These are phyloP conservation scores for Plestiodon gilberti DNA, from an alignment of 2,113 vertebrate genomes.

Conservation along the genomic window DNA sequence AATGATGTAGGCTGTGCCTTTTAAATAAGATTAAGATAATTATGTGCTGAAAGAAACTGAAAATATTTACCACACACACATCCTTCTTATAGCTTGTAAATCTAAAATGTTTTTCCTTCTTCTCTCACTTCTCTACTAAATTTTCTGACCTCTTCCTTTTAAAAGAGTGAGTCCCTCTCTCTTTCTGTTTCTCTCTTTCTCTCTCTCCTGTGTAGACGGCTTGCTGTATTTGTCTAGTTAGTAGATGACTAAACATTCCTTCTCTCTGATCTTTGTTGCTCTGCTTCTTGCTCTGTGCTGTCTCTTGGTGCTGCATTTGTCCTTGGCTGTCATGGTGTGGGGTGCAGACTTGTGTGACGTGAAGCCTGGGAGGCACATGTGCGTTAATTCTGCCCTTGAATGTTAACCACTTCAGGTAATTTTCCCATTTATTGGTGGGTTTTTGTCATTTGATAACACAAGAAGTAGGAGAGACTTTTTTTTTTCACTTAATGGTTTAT, in stretches of 20 bases:
- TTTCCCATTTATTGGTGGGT: constrained; percentile 72
- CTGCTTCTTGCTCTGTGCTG: constrained; percentile 80
- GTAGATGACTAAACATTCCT: constrained; percentile 77
- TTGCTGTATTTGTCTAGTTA: constrained; percentile 72
- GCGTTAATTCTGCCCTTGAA: constrained; percentile 79
- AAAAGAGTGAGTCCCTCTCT: constrained; percentile 65
- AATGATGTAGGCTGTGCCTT: neutral
- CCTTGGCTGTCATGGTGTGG: constrained; percentile 82
- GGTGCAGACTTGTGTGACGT: constrained; percentile 77
- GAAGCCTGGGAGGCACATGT: constrained; percentile 77
- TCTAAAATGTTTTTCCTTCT: constrained; percentile 32
- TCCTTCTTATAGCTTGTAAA: neutral
- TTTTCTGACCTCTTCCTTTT: constrained; percentile 61
- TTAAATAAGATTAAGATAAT: neutral
- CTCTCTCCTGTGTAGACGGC: constrained; percentile 58
- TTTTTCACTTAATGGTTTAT: constrained; percentile 6
- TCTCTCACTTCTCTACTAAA: constrained; percentile 55
- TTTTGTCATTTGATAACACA: constrained; percentile 55
- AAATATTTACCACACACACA: neutral
- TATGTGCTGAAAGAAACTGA: neutral
- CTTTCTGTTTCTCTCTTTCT: no score
- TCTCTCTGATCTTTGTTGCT: constrained; percentile 79
- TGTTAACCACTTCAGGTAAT: constrained; percentile 83
- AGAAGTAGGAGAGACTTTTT: constrained; percentile 44
- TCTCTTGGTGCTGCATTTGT: constrained; percentile 81